Evolutionary conservation across 2,888 invertebrate genomes (phyloP).

Genomic region (Anoncus sp.): DNA sequence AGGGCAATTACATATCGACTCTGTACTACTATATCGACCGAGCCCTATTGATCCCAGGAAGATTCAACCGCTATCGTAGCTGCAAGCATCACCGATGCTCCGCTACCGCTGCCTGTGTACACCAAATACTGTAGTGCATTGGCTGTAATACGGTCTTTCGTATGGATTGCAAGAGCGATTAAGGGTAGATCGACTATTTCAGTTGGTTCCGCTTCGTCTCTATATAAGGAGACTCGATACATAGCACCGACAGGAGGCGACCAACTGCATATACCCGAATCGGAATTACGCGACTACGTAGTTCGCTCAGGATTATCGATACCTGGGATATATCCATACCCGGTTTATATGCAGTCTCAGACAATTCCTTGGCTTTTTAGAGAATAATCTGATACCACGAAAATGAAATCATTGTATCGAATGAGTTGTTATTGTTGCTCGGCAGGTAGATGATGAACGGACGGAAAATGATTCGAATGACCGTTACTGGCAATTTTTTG

Average conservation of each 20-base stretch:
- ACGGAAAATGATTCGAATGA: neutral
- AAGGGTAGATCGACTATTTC: constrained; percentile 33
- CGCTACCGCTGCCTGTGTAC: constrained; percentile 19
- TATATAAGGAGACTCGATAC: constrained; percentile 24
- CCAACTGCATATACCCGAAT: constrained; percentile 45
- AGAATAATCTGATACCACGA: neutral
- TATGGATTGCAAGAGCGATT: constrained; percentile 20
- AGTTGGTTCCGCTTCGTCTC: neutral
- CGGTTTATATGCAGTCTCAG: neutral
- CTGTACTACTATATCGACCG: constrained; percentile 50
- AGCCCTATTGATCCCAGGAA: constrained; percentile 53
- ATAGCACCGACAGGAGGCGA: constrained; percentile 8
- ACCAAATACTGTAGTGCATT: constrained; percentile 26
- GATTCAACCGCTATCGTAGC: constrained; percentile 24
- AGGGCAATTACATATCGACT: constrained; percentile 70
- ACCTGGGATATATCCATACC: neutral
- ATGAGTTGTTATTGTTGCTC: neutral
- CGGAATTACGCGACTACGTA: constrained; percentile 25
- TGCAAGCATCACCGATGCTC: constrained; percentile 6
- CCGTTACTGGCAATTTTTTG: neutral
- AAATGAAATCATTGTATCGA: neutral
- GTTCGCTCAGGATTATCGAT: constrained; percentile 48
- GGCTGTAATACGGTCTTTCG: constrained; percentile 37
- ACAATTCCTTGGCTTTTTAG: neutral
- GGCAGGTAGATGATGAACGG: neutral